A percentile compares a stretch with the other conserved stretches of the same genome.
Conservation (phyloP, 2,113 vertebrate genomes). For the Pagrus major region DNA sequence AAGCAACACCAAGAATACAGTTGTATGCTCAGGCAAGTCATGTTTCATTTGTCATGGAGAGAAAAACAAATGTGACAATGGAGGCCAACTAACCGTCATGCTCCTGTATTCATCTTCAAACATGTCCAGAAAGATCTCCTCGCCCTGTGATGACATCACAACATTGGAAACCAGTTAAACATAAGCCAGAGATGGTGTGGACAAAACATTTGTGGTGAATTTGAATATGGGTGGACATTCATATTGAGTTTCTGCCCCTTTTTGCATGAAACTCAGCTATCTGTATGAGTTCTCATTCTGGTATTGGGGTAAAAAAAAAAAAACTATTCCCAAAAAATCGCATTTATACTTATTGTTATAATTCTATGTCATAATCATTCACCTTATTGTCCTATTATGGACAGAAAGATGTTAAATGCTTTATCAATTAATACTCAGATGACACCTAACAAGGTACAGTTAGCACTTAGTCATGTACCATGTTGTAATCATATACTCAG, state of each 20-base stretch:
- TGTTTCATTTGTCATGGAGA: neutral
- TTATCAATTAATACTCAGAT: neutral
- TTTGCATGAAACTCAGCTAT: no score
- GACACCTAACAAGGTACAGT: neutral
- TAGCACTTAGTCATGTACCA: neutral
- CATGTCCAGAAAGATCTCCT: slow-evolving; percentile 99
- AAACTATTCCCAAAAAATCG: no score
- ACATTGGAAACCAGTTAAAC: slow-evolving; percentile 17
- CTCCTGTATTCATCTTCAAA: slow-evolving; percentile 98
- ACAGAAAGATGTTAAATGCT: neutral
- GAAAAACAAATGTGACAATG: neutral
- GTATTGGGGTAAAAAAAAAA: no score
- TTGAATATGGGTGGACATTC: neutral
- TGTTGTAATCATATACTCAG: neutral
- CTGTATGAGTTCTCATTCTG: no score
- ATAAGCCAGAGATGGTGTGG: neutral
- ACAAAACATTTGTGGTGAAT: neutral
- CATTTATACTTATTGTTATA: no score
- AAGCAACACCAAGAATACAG: neutral
- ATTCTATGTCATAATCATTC: no score
- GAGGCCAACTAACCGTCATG: slow-evolving; percentile 91
- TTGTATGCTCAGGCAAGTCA: neutral
- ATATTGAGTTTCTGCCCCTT: neutral
- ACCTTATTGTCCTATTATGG: no score
- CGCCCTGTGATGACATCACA: slow-evolving; percentile 86